These are phyloP conservation scores for Mamestra brassicae DNA, from an alignment of 2,888 invertebrate genomes.

Conservation along the genomic window DNA sequence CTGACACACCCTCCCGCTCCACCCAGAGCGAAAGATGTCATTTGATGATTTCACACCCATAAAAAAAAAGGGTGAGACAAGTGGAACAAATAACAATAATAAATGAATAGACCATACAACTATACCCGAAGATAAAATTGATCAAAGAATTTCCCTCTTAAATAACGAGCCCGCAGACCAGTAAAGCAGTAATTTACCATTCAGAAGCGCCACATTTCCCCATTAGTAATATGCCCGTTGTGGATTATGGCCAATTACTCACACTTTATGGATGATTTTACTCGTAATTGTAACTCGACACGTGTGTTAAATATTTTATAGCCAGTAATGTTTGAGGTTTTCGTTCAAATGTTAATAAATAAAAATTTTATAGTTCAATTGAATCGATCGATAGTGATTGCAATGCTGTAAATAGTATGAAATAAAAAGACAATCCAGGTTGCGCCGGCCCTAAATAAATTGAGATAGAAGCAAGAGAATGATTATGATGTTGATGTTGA, in stretches of 20 bases:
- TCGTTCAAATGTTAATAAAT: slow-evolving; percentile 5
- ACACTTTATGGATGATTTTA: slow-evolving; percentile 47
- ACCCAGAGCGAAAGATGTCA: too few relatives aligned
- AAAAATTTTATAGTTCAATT: background rate
- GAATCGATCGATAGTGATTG: background rate
- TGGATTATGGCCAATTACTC: slow-evolving; percentile 57
- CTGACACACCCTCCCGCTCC: too few relatives aligned
- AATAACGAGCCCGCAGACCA: slow-evolving; percentile 5
- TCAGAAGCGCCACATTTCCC: slow-evolving; percentile 42
- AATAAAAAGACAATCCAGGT: too few relatives aligned
- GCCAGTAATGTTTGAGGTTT: slow-evolving; percentile 14
- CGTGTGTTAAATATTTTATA: slow-evolving; percentile 47
- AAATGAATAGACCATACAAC: too few relatives aligned
- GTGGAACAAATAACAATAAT: too few relatives aligned
- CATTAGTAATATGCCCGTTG: slow-evolving; percentile 49
- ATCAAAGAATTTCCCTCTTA: slow-evolving; percentile 2
- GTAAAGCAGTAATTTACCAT: slow-evolving; percentile 39
- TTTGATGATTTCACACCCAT: too few relatives aligned
- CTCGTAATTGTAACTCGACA: slow-evolving; percentile 27
- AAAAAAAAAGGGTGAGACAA: too few relatives aligned
- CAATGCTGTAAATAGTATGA: too few relatives aligned
- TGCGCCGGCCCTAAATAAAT: too few relatives aligned
- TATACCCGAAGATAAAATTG: too few relatives aligned
- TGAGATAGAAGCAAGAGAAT: too few relatives aligned
- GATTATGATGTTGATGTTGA: too few relatives aligned